A percentile compares a stretch with the other conserved stretches of the same genome.
Conservation (phyloP, 2,113 vertebrate species). For the Apodemus speciosus region DNA sequence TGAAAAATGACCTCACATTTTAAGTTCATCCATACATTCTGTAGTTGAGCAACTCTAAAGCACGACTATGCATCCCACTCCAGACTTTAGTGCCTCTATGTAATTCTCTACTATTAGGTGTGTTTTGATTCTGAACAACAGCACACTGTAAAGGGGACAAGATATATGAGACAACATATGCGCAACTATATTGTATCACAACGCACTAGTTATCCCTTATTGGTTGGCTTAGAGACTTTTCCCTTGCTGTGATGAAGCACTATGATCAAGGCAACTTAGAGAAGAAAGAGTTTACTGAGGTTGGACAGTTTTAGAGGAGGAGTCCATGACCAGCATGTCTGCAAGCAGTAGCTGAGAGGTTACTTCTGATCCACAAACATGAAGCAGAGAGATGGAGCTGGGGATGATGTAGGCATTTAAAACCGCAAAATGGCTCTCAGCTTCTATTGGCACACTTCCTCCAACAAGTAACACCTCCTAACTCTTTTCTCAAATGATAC, state of each 20-base stretch:
- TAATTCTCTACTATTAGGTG: neutral
- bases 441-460: neutral
- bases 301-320: neutral
- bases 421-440: neutral
- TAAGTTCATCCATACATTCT: neutral
- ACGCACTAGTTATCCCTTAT: neutral
- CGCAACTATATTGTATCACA: neutral
- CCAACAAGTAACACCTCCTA: neutral
- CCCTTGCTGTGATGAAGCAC: neutral
- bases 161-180: neutral
- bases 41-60: neutral
- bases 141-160: neutral
- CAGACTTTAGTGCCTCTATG: neutral
- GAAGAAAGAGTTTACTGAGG: neutral
- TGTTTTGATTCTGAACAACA: neutral
- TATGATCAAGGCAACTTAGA: neutral
- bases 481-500: neutral
- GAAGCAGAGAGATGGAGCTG: neutral
- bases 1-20: neutral
- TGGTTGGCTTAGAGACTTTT: neutral
- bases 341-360: neutral
- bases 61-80: neutral
- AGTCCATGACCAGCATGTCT: neutral
- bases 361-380: neutral
- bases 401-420: neutral